Conservation (phyloP, 2,797 vertebrate species). For the Pantherophis vulpinus region DNA sequence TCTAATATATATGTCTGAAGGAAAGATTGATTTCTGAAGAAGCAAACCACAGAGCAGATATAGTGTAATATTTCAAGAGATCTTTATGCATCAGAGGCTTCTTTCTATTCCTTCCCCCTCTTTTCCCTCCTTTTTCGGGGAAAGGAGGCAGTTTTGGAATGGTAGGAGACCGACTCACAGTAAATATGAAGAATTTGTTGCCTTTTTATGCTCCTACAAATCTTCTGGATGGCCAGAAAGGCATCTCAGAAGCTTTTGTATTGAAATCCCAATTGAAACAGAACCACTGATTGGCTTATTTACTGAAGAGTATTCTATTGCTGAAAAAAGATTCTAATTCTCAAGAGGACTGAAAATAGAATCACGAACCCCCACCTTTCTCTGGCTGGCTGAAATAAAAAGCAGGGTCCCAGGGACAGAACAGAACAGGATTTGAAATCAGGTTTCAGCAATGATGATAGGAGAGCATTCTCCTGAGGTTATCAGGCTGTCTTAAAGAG, state of each 20-base stretch:
- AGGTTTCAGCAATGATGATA: background rate
- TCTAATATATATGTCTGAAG: background rate
- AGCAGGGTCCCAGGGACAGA: background rate
- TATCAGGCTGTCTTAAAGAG: background rate
- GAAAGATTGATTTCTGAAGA: constrained; percentile 13
- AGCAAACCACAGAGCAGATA: background rate
- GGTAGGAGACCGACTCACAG: background rate
- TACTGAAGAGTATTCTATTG: background rate
- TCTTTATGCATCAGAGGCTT: constrained; percentile 26
- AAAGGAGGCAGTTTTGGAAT: background rate
- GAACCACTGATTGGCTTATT: constrained; percentile 18
- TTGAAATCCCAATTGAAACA: background rate
- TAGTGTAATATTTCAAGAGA: constrained; percentile 5
- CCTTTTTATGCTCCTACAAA: background rate
- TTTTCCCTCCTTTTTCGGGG: background rate
- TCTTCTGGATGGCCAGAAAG: constrained; percentile 1
- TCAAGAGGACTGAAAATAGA: background rate
- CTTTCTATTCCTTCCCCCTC: background rate
- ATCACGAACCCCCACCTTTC: too few relatives aligned
- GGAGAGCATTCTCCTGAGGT: background rate
- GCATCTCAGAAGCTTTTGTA: background rate
- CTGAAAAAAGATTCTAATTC: background rate
- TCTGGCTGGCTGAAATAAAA: background rate
- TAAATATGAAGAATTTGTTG: constrained; percentile 15
- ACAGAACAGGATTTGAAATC: background rate